phyloP scores from a whole-genome alignment of 1,140 invertebrate species.

The Coptotermes formosanus region DNA sequence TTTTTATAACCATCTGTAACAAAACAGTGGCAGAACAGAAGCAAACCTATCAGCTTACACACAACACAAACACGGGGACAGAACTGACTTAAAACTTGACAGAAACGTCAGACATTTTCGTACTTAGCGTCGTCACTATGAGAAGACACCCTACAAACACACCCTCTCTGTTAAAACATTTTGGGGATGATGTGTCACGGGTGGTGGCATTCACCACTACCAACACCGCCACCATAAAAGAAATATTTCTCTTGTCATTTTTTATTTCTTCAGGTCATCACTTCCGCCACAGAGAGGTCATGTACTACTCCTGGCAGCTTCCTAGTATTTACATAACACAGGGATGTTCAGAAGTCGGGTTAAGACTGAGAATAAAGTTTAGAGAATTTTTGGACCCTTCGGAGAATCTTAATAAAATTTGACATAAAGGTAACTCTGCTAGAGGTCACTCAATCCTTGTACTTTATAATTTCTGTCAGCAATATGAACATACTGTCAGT shows the following conservation, averaged over 20 bases:
- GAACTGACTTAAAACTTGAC: constrained; percentile 6
- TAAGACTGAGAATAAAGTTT: too few species aligned
- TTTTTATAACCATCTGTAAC: neutral
- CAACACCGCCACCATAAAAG: neutral
- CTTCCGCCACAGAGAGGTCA: neutral
- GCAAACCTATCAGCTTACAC: neutral
- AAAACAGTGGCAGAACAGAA: neutral
- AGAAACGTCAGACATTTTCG: constrained; percentile 2
- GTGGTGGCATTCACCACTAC: neutral
- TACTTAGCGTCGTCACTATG: neutral
- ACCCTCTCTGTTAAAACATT: constrained; percentile 8
- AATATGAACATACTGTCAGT: too few species aligned
- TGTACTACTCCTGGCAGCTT: neutral
- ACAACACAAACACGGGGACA: constrained; percentile 4
- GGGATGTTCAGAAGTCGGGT: neutral
- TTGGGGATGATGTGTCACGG: neutral
- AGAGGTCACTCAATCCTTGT: too few species aligned
- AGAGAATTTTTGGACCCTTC: too few species aligned
- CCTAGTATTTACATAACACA: neutral
- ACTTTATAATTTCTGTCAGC: too few species aligned
- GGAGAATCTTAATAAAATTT: too few species aligned
- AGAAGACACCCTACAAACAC: neutral
- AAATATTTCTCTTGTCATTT: neutral
- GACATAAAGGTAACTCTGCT: too few species aligned
- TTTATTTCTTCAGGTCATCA: neutral